These are phyloP conservation scores for Atractosteus spatula DNA, from an alignment of 2,113 vertebrate genomes.

Conservation along the genomic window DNA sequence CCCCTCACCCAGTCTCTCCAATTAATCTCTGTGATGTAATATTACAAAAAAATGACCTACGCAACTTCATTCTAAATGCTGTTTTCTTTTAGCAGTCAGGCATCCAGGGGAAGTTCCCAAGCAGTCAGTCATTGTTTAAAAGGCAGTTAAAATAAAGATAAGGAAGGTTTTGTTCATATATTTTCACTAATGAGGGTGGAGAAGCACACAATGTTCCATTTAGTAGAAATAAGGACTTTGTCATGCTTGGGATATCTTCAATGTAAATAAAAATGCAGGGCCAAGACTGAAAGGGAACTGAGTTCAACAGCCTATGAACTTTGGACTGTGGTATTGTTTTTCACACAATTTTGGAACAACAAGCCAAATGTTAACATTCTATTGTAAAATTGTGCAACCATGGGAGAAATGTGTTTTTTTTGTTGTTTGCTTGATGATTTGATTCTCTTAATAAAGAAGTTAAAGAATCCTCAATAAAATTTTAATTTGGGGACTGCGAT, in stretches of 20 bases:
- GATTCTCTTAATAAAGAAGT: too few relatives aligned
- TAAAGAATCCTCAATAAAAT: too few relatives aligned
- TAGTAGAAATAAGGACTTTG: slow-evolving; percentile 21
- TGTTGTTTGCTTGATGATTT: too few relatives aligned
- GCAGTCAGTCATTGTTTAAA: slow-evolving; percentile 24
- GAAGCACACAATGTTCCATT: slow-evolving; percentile 32
- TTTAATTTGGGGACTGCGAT: too few relatives aligned
- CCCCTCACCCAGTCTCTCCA: too few relatives aligned
- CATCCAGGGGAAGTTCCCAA: slow-evolving; percentile 20
- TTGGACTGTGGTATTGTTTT: neutral
- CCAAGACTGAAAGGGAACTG: neutral
- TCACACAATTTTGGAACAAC: too few relatives aligned
- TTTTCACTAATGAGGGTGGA: slow-evolving; percentile 20
- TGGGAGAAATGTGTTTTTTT: too few relatives aligned
- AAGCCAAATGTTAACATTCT: too few relatives aligned
- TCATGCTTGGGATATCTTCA: slow-evolving; percentile 20
- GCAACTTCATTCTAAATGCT: too few relatives aligned
- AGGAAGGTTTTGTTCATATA: slow-evolving; percentile 30
- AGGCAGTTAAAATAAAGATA: slow-evolving; percentile 26
- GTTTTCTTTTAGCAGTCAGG: neutral
- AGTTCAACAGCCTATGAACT: neutral
- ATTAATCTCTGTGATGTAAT: too few relatives aligned
- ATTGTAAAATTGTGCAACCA: too few relatives aligned
- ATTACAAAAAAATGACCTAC: too few relatives aligned
- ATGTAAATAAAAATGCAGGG: slow-evolving; percentile 28